Conservation (phyloP, 2,113 vertebrate species). For the Dipodomys spectabilis region DNA sequence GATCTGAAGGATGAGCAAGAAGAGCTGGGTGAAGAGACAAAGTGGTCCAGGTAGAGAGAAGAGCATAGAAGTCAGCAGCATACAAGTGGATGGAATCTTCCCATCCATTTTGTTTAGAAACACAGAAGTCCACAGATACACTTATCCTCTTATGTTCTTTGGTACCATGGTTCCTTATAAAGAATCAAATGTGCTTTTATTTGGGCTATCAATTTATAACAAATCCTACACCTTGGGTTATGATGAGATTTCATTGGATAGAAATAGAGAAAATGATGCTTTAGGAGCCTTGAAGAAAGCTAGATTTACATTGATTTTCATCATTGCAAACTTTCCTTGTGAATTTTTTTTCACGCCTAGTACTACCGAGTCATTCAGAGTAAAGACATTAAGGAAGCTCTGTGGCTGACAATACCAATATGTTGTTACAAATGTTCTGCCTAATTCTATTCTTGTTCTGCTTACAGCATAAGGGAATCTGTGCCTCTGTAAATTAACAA, state of each 20-base stretch:
- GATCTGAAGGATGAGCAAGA: neutral
- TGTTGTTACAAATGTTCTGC: constrained; percentile 14
- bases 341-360: neutral
- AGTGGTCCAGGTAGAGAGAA: neutral
- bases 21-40: neutral
- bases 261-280: neutral
- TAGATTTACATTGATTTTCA: neutral
- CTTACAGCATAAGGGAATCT: constrained; percentile 54
- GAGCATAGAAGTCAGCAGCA: rapidly evolving
- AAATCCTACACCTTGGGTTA: neutral
- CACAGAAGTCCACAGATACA: neutral
- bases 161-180: neutral
- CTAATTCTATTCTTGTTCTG: constrained; percentile 55
- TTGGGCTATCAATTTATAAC: neutral
- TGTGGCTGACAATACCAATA: constrained; percentile 1
- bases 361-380: constrained; percentile 43
- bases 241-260: neutral
- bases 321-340: neutral
- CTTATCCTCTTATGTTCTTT: neutral
- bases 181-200: neutral
- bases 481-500: constrained; percentile 57
- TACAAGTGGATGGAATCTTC: neutral
- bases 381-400: constrained; percentile 21
- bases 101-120: neutral
- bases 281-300: neutral